These are phyloP conservation scores for Ophion obscuratus DNA, from an alignment of 2,888 invertebrate genomes.

Conservation along the genomic window DNA sequence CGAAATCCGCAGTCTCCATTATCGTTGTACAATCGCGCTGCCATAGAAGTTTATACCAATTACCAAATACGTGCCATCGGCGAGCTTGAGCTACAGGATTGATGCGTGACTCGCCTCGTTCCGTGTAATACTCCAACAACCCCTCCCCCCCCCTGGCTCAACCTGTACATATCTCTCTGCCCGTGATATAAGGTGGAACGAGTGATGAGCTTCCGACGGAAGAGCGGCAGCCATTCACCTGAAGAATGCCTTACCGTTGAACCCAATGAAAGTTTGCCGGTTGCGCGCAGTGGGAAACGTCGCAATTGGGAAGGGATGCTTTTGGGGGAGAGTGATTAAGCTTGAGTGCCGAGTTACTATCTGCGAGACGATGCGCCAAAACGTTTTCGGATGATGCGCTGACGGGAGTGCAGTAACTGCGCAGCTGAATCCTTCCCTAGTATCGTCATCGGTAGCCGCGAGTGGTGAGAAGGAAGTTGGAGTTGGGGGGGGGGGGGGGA, in stretches of 20 bases:
- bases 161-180: conserved; percentile 27
- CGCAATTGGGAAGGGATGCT: conserved; percentile 47
- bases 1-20: not conserved
- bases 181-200: conserved; percentile 44
- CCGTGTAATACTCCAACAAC: conserved; percentile 28
- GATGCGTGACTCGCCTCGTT: conserved; percentile 48
- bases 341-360: conserved; percentile 41
- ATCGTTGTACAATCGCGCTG: conserved; percentile 5
- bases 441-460: conserved; percentile 35
- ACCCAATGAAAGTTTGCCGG: conserved; percentile 69
- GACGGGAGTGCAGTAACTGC: conserved; percentile 57
- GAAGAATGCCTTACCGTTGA: conserved; percentile 68
- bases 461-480: conserved; percentile 7
- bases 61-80: conserved; percentile 45
- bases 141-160: not conserved
- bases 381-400: conserved; percentile 56
- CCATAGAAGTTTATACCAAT: conserved; percentile 39
- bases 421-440: conserved; percentile 39
- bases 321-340: conserved; percentile 32
- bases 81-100: conserved; percentile 41
- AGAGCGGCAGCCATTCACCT: conserved; percentile 64
- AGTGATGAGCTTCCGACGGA: conserved; percentile 64
- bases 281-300: conserved; percentile 45
- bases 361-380: conserved; percentile 52
- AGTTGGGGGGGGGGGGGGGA: not conserved